Evolutionary conservation across 2,888 invertebrate genomes (phyloP), one percentile per base, ranked within the genome.

Genomic region (Ennomos quercinarius): DNA sequence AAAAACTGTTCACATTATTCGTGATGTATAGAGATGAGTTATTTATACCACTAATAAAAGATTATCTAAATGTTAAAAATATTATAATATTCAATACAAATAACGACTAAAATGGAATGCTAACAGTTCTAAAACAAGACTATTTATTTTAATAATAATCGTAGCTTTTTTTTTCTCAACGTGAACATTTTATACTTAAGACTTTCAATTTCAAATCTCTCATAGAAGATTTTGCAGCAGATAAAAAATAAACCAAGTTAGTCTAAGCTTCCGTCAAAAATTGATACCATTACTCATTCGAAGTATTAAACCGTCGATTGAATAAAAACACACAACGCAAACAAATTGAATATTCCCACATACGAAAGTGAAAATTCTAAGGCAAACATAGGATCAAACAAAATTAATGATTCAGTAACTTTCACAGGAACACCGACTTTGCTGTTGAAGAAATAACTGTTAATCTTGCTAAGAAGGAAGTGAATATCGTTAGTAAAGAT

Each of bases 301-400:
- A 76, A 79, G 83, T 84, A 86, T 86, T 88, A 86, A 79, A 79
- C 80, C 89, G 87, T 89, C 91, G 86, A 91, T 89, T 91, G 84
- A 82, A 91, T 88, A 91, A 91, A 91, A 91, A 92, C 91, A 92
- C 83, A 77, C 77, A 86, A 83, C 82, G 77, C 77, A 87, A 89
- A 91, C 91, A 90, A 92, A 92, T 92, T 91, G 87, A 82, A 84
- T 87, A 88, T 89, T 89, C 91, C 91, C 91, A 89, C 91, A 91
- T 84, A 76, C 78, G 83, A 84, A 91, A 89, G 92, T 90, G 92
- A 91, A 91, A 91, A 92, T 91, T 86, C 84, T 80, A 86, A 83
- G 81, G 84, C 82, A 91, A 92, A 91, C 85, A 91, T 72, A 68
- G 85, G 85, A 87, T 87, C 83, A 80, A 73, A 72, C 68, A 78